Percentiles rank a stretch among this genome's conserved stretches.
Conservation (phyloP, 2,113 vertebrate species). For the Sisor rabdophorus region DNA sequence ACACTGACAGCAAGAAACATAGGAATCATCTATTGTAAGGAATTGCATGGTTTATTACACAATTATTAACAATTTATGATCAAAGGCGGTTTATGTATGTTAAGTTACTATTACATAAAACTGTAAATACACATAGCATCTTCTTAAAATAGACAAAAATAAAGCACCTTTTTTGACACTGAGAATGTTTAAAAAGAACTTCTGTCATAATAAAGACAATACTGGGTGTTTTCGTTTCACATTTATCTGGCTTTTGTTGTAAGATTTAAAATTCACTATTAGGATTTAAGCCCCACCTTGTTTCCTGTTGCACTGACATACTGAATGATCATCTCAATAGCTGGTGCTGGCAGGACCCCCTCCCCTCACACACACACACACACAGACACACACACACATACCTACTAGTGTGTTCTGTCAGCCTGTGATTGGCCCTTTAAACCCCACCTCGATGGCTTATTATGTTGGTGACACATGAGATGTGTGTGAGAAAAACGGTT, state of each 20-base stretch:
- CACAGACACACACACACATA: slow-evolving; percentile 29
- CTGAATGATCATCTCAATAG: slow-evolving; percentile 34
- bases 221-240: neutral
- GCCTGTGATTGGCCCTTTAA: slow-evolving; percentile 39
- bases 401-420: slow-evolving; percentile 32
- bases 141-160: neutral
- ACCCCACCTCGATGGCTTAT: slow-evolving; percentile 45
- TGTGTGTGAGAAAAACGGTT: slow-evolving; percentile 46
- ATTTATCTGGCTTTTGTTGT: slow-evolving; percentile 5
- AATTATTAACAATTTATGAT: neutral
- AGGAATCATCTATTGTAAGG: neutral
- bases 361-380: slow-evolving; percentile 1
- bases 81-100: neutral
- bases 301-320: slow-evolving; percentile 42
- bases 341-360: slow-evolving; percentile 5
- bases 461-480: slow-evolving; percentile 51
- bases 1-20: slow-evolving; percentile 65
- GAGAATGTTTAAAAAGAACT: neutral
- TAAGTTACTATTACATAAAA: neutral
- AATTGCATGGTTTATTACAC: neutral
- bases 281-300: slow-evolving; percentile 40
- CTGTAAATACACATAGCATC: neutral
- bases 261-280: slow-evolving; percentile 16
- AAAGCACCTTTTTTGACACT: neutral
- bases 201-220: neutral